phyloP scores from a whole-genome alignment of 2,888 invertebrate genomes.

The Pollenia amentaria region DNA sequence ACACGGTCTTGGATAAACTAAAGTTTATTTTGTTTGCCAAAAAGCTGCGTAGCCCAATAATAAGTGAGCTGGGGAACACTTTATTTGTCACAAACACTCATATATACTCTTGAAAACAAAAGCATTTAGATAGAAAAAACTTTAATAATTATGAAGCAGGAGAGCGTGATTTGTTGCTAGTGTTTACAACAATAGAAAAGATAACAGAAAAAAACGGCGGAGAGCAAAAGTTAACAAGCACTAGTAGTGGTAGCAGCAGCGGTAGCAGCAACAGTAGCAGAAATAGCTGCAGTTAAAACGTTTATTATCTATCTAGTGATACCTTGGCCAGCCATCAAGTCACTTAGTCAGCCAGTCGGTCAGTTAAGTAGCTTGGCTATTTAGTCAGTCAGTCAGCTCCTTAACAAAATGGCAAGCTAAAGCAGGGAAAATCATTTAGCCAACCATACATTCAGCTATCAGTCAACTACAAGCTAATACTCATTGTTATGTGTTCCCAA shows the following conservation, averaged over 20 bases:
- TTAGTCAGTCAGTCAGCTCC: slow-evolving; percentile 31
- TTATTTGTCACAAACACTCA: slow-evolving; percentile 26
- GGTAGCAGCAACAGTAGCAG: slow-evolving; percentile 17
- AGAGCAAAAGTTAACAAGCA: slow-evolving; percentile 52
- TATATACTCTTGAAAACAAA: slow-evolving; percentile 3
- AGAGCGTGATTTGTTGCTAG: slow-evolving; percentile 58
- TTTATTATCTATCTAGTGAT: slow-evolving; percentile 33
- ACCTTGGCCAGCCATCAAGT: not conserved
- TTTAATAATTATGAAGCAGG: slow-evolving; percentile 2
- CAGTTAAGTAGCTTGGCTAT: too few relatives aligned
- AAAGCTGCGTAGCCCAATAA: slow-evolving; percentile 67
- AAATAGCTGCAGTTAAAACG: not conserved
- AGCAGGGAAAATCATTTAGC: slow-evolving; percentile 33
- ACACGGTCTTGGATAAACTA: slow-evolving; percentile 76
- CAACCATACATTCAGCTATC: slow-evolving; percentile 51
- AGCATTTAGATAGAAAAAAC: slow-evolving; percentile 3
- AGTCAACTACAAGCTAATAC: slow-evolving; percentile 35
- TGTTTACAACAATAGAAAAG: slow-evolving; percentile 57
- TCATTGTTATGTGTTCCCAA: slow-evolving; percentile 15
- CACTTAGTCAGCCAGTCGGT: not conserved
- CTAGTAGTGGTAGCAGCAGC: not conserved
- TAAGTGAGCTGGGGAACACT: slow-evolving; percentile 55
- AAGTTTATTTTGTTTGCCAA: slow-evolving; percentile 63
- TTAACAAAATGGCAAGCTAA: slow-evolving; percentile 21
- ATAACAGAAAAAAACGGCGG: slow-evolving; percentile 35